Conservation (phyloP, 2,888 invertebrate species). For the Drosophila kuntzei region DNA sequence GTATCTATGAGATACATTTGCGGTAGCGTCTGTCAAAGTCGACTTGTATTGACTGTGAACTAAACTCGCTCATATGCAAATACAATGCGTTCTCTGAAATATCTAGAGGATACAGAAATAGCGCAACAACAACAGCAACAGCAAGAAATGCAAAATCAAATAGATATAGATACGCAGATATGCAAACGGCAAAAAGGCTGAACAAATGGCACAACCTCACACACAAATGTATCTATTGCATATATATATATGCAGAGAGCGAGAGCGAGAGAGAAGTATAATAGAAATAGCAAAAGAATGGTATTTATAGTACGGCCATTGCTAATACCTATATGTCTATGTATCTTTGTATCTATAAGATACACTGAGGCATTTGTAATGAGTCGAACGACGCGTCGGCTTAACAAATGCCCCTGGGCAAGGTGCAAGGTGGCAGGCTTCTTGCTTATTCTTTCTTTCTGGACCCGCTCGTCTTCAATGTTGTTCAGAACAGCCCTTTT, state of each 20-base stretch:
- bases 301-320: constrained; percentile 47
- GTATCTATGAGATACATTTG: constrained; percentile 8
- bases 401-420: constrained; percentile 19
- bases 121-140: constrained; percentile 32
- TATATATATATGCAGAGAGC: constrained; percentile 28
- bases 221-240: constrained; percentile 16
- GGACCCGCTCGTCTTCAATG: not conserved
- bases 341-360: constrained; percentile 18
- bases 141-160: constrained; percentile 69
- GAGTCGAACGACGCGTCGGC: constrained; percentile 5
- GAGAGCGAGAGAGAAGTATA: constrained; percentile 39
- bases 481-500: not conserved
- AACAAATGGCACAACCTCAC: constrained; percentile 18
- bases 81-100: constrained; percentile 45
- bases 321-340: constrained; percentile 23
- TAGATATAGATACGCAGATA: constrained; percentile 44
- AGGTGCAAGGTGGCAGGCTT: constrained; percentile 16
- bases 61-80: constrained; percentile 37
- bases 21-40: constrained; percentile 39
- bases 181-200: constrained; percentile 13
- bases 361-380: constrained; percentile 23
- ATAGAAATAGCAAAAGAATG: constrained; percentile 57
- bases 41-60: constrained; percentile 18
- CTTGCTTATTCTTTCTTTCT: not conserved
- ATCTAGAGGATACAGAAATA: constrained; percentile 60